A percentile compares a stretch with the other conserved stretches of the same genome.
Evolutionary conservation across 2,888 invertebrate species (phyloP).

Genomic region (Eristalinus aeneus): DNA sequence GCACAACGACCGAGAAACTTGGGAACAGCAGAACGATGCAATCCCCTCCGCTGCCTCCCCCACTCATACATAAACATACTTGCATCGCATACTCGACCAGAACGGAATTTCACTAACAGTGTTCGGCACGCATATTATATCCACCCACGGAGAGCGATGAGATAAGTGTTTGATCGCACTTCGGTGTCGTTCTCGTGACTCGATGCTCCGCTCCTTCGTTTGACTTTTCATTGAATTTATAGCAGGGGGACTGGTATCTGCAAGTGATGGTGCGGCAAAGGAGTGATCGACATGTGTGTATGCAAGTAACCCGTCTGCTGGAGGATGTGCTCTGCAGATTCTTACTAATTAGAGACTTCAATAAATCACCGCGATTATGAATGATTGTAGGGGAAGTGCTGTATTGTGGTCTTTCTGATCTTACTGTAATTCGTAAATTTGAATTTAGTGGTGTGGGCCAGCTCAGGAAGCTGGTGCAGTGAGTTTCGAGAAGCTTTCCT

Average conservation of each 20-base stretch:
- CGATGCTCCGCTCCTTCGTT: neutral
- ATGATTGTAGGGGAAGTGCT: constrained; percentile 3
- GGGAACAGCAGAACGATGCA: neutral
- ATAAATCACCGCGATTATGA: constrained; percentile 51
- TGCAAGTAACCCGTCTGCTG: neutral
- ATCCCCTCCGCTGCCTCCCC: no score
- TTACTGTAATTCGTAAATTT: no score
- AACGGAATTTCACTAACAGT: constrained; percentile 35
- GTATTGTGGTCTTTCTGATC: no score
- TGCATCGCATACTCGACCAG: neutral
- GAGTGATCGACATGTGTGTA: neutral
- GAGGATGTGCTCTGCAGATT: constrained; percentile 6
- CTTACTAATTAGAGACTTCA: constrained; percentile 43
- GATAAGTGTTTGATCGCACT: constrained; percentile 61
- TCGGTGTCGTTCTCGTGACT: constrained; percentile 19
- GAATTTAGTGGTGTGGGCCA: no score
- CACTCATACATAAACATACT: no score
- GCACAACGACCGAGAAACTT: neutral
- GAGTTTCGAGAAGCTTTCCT: no score
- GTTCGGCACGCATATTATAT: constrained; percentile 40
- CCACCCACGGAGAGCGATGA: constrained; percentile 49
- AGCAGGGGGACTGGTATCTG: neutral
- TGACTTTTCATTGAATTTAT: neutral
- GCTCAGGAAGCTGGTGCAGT: no score
- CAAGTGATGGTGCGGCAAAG: neutral